Evolutionary conservation across 1,140 invertebrate genomes (phyloP).

Genomic region (Meloidogyne chitwoodi): DNA sequence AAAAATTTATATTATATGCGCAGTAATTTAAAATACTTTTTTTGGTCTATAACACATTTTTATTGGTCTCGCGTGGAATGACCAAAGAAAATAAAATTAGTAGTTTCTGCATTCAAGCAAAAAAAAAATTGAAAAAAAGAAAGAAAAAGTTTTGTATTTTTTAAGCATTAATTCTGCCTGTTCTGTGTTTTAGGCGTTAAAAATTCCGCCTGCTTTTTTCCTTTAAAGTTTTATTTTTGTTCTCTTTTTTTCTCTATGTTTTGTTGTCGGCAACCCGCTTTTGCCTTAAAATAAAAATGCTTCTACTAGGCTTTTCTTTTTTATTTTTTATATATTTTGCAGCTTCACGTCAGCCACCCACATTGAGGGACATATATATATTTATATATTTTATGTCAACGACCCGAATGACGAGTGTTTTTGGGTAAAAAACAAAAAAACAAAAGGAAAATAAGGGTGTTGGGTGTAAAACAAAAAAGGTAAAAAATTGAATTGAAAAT

Average conservation of each 20-base stretch:
- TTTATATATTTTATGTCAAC: background rate
- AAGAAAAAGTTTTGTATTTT: background rate
- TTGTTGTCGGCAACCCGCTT: background rate
- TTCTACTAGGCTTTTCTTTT: background rate
- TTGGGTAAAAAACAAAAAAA: background rate
- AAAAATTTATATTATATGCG: too few species aligned
- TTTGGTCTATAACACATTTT: too few species aligned
- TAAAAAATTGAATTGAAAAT: background rate
- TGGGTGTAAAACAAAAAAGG: background rate
- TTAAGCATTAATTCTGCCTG: background rate
- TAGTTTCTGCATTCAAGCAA: background rate
- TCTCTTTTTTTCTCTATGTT: background rate
- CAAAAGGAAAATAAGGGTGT: background rate
- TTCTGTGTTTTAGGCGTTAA: background rate
- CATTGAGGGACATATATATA: background rate
- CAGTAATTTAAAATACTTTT: too few species aligned
- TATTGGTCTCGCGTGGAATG: too few species aligned
- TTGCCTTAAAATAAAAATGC: background rate
- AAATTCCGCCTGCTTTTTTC: background rate
- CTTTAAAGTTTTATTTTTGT: background rate
- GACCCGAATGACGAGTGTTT: background rate
- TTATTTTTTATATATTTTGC: background rate
- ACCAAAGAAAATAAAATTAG: background rate
- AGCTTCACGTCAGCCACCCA: background rate
- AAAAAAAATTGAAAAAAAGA: too few species aligned